Evolutionary conservation across 2,113 vertebrate species (phyloP).

Genomic region (Motacilla tschutschensis): DNA sequence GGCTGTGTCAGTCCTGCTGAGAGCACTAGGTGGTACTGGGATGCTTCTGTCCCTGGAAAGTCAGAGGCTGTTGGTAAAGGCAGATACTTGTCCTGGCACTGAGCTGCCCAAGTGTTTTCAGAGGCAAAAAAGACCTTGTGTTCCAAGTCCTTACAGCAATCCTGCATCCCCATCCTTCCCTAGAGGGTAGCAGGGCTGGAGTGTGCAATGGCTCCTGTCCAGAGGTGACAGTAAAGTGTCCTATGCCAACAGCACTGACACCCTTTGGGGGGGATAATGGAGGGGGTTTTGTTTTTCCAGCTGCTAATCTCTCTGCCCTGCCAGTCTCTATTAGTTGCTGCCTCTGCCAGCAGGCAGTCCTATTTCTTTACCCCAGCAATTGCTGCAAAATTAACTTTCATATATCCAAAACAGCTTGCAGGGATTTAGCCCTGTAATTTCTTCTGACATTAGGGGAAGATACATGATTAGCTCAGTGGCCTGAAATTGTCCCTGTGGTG

Average conservation of each 20-base stretch:
- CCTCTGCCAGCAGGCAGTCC: not conserved
- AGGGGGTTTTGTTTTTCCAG: not conserved
- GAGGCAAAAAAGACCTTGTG: not conserved
- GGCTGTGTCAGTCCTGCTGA: not conserved
- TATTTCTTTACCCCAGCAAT: not conserved
- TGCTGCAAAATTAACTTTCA: slow-evolving; percentile 7
- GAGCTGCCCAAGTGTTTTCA: not conserved
- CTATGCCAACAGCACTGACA: not conserved
- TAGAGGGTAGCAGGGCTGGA: not conserved
- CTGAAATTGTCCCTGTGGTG: not conserved
- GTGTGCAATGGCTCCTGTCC: not conserved
- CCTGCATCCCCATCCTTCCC: not conserved
- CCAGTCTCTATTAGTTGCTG: not conserved
- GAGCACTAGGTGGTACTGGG: accelerated
- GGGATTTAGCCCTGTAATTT: slow-evolving; percentile 13
- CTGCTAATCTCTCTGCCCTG: not conserved
- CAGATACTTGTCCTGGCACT: not conserved
- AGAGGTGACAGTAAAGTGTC: not conserved
- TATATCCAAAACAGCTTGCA: slow-evolving; percentile 2
- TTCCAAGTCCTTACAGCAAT: not conserved
- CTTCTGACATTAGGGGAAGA: not conserved
- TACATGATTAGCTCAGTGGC: not conserved
- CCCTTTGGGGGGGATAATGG: not conserved
- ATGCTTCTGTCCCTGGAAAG: not conserved
- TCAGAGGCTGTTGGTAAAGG: not conserved